Evolutionary conservation across 2,888 invertebrate genomes (phyloP), one percentile per base, ranked within the genome.

Genomic region (Malachius bipustulatus): DNA sequence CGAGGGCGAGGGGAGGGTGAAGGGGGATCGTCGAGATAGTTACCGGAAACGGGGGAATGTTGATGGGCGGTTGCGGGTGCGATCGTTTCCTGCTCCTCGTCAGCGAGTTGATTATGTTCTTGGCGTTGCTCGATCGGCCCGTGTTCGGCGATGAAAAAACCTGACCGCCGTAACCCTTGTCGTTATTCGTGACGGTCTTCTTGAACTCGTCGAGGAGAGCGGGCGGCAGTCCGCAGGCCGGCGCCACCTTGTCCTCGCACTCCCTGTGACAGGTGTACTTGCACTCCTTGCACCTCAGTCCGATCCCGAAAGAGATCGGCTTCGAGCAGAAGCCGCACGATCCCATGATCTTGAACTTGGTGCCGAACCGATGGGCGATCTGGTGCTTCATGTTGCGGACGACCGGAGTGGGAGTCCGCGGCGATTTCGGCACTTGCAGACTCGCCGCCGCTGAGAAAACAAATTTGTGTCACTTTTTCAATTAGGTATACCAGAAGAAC

Each of bases 251-350:
- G 32, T 78, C 75, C 53, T 87, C 88, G 57, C 93, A 94, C 54
- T 90, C 89, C 60, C 77, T 70, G 62, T 84, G 84, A 57, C 83
- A 85, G 51, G 80, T 85, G 57, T 87, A 91, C 69, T 90, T 93
- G 74, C 93, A 94, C 64, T 91, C 90, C 60, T 82, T 90, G 63
- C 93, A 94, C 64, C 85, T 90, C 47, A 87, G 71, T 4, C 82
- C 82, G 13, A 75, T 71, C 16, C 79, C 82, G 58, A 85, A 80
- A 45, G 56, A 57, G 32, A 62, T 60, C 27, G 54, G 59, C 41
- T 57, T 59, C 48, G 85, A 77, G 64, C 93, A 93, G 56, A 81
- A 79, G 63, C 88, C 85, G 64, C 93, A 93, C 2, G 82, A 83
- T 35, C 87, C 81, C 63, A 85, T 81, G 70, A 87, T 75, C 64